Evolutionary conservation across 2,113 vertebrate species (phyloP), one percentile per base, ranked within the genome.

Genomic region (Calidris pugnax): DNA sequence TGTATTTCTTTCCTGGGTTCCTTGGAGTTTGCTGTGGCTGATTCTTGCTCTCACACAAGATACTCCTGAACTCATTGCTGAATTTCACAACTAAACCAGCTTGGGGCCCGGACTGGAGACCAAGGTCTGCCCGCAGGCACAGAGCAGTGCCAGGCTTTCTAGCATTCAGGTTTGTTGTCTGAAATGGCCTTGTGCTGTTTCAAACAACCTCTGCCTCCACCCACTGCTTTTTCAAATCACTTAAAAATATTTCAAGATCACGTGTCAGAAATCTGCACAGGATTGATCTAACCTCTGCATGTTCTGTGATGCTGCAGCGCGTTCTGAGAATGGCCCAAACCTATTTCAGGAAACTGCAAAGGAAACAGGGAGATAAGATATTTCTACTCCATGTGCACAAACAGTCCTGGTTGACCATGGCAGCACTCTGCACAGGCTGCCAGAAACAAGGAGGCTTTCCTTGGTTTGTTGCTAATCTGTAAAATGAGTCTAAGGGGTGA

Each of bases 331-430:
- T 48, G 55, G 51, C 72, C 80, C 28, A 74, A 69, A 74, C 63
- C 86, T 92, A 91, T 90, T 94, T 93, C 48, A 85, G 89, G 95
- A 92, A 93, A 75, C 86, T 63, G 84, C 59, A 51, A 69, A 85
- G 86, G 84, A 96, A 93, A 79, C 71, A 68, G 77, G 91, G 83
- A 95, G 80, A 96, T 86, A 87, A 93, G 96, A 59, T 95, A 82
- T 66, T 95, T 69, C 80, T 94, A 4, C n/a, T 95, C n/a, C 74
- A 37, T 72, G 53, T 82, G 59, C 66, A 87, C 66, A 80, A 84
- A 93, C 62, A 89, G 60, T 82, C 63, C 66, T 84, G 39, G 39
- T 33, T 93, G 89, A 82, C 66, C 86, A 68, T 64, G 73, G 84
- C 80, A 97, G 90, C 80, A n/a, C 71, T 51, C 47, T 57, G 68